Evolutionary conservation across 1,140 invertebrate species (phyloP), one percentile per base, ranked within the genome.

Genomic region (Caerostris darwini): DNA sequence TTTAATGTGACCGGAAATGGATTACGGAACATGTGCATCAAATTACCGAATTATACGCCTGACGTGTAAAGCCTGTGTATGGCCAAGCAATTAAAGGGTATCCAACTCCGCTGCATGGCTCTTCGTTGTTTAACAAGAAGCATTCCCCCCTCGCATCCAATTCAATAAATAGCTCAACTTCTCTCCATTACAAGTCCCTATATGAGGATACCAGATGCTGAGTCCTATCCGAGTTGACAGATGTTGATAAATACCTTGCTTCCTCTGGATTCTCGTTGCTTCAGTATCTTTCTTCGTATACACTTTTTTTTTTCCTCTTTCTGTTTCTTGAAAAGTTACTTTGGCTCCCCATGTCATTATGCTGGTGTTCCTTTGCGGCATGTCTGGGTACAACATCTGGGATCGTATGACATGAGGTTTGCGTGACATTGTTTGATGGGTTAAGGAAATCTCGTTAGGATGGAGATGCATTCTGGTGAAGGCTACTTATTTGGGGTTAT

Each of bases 201-300:
- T 92, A 90, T 59, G 89, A 69, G 67, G 7, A 57, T 19, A 7
- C 77, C 90, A 92, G 90, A 92, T 92, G 81, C 58, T 77, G 14
- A 14, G 3, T 54, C n/a, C 71, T 57, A 83, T 83, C 57, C 90
- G 7, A 64, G 82, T 77, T 93, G 92, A 93, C 92, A 93, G 82
- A 93, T 93, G 92, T 57, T 86, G 92, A 71, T 87, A 85, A 93
- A 87, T 93, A 87, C 92, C 90, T 92, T 92, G 81, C 81, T 92
- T 93, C 92, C 83, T 93, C 64, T 10, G 57, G 58, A 69, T 57
- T 90, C 88, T 90, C 64, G 67, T 71, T 90, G 56, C 69, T 77
- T 34, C 14, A 19, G 7, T 56, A 56, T 77, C 88, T n/a, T 54
- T 19, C 86, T 53, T 14, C 86, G 0, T 77, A 34, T 77, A 54